phyloP scores from a whole-genome alignment of 2,797 vertebrate genomes.

The Antennarius maculatus region DNA sequence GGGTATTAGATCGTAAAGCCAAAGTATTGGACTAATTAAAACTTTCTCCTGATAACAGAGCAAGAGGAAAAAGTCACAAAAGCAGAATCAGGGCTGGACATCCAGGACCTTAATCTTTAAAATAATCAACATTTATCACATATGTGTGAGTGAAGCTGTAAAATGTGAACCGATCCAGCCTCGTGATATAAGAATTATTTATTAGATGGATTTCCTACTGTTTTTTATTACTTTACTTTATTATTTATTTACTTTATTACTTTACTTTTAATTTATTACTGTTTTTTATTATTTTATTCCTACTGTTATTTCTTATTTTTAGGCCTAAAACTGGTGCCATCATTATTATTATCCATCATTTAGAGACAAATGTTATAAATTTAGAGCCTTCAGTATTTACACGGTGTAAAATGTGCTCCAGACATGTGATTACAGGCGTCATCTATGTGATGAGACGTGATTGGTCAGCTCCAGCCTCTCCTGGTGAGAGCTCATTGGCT shows the following conservation, averaged over 20 bases:
- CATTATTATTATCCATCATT: background rate
- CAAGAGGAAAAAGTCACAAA: background rate
- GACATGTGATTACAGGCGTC: background rate
- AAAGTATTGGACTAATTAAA: background rate
- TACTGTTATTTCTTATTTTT: background rate
- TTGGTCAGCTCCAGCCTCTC: slow-evolving; percentile 16
- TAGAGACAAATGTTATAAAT: background rate
- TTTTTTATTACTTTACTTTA: too few species aligned
- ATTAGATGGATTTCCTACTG: too few species aligned
- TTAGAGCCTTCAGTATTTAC: background rate
- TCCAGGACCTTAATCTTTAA: too few species aligned
- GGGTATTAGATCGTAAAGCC: background rate
- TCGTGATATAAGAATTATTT: too few species aligned
- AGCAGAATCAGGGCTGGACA: background rate
- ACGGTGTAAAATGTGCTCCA: background rate
- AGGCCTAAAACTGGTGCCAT: background rate
- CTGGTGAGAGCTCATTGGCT: slow-evolving; percentile 25
- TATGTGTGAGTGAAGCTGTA: too few species aligned
- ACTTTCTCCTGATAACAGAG: background rate
- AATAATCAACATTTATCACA: too few species aligned
- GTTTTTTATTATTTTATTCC: too few species aligned
- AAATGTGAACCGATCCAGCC: too few species aligned
- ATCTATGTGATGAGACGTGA: slow-evolving; percentile 26
- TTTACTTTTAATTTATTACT: too few species aligned
- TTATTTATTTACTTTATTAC: too few species aligned